These are phyloP conservation scores for Cryptoprocta ferox DNA, from an alignment of 2,797 vertebrate genomes.

Conservation along the genomic window DNA sequence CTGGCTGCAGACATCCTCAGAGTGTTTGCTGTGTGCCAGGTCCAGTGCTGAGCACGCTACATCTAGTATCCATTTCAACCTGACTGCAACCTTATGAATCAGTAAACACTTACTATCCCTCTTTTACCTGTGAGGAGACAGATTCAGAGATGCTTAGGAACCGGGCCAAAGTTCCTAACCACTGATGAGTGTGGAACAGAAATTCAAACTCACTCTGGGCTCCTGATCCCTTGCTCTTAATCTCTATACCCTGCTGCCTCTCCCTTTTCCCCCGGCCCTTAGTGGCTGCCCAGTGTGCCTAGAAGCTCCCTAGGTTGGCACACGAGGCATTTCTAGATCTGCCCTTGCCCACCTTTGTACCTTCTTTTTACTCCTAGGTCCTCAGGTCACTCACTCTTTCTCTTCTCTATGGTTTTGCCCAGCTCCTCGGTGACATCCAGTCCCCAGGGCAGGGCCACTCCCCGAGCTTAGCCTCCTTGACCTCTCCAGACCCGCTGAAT, in stretches of 20 bases:
- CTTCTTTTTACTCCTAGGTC: background rate
- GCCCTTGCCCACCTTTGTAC: background rate
- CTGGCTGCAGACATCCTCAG: background rate
- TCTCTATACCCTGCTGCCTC: rapidly evolving
- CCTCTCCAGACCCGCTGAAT: background rate
- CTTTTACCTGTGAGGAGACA: background rate
- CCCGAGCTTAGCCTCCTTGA: background rate
- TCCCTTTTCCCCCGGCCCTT: background rate
- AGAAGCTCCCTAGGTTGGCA: background rate
- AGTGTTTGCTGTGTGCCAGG: background rate
- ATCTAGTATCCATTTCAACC: background rate
- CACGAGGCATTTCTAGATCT: background rate
- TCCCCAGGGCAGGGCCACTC: background rate
- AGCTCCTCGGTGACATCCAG: background rate
- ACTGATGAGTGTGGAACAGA: background rate
- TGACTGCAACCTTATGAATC: background rate
- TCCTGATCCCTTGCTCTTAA: background rate
- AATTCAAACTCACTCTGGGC: background rate
- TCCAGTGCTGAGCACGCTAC: background rate
- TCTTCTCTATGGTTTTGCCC: background rate
- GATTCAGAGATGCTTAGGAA: background rate
- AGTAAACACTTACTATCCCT: background rate
- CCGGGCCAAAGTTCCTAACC: background rate
- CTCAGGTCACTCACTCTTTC: background rate
- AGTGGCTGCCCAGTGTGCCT: rapidly evolving